Evolutionary conservation across 2,888 invertebrate species (phyloP).

Genomic region (Drosophila mercatorum): DNA sequence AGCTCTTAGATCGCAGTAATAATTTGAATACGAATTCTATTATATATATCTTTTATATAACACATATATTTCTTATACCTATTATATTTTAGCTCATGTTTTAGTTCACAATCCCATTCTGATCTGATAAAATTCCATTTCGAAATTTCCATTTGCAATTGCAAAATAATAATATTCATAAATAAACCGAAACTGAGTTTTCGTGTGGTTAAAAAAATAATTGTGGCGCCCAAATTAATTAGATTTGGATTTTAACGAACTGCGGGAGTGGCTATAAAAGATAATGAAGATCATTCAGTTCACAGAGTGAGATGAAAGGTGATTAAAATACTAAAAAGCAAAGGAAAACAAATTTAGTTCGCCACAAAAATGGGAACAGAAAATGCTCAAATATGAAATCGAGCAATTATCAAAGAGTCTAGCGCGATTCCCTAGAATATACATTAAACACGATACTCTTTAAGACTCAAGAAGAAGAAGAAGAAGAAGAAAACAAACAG

Average conservation of each 20-base stretch:
- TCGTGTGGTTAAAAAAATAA: constrained; percentile 14
- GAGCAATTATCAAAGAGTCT: constrained; percentile 3
- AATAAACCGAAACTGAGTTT: neutral
- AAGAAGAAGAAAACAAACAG: neutral
- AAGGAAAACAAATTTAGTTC: constrained; percentile 17
- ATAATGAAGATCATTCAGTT: constrained; percentile 34
- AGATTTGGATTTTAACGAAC: constrained; percentile 32
- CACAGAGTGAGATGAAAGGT: constrained; percentile 21
- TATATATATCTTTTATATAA: no score
- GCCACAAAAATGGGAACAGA: neutral
- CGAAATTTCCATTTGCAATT: neutral
- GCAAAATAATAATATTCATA: constrained; percentile 2
- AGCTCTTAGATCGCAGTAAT: no score
- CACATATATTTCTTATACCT: no score
- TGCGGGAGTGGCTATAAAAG: constrained; percentile 35
- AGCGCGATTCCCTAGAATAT: constrained; percentile 17
- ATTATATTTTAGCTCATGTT: neutral
- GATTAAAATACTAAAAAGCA: constrained; percentile 19
- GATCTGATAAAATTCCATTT: neutral
- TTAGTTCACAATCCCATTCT: neutral
- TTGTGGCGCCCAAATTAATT: constrained; percentile 21
- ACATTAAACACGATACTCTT: constrained; percentile 18
- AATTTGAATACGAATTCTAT: no score
- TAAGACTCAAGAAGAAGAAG: neutral
- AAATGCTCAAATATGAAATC: constrained; percentile 7